A percentile compares a stretch with the other conserved stretches of the same genome.
phyloP scores from a whole-genome alignment of 2,113 vertebrate genomes.

The Aegotheles bennettii region DNA sequence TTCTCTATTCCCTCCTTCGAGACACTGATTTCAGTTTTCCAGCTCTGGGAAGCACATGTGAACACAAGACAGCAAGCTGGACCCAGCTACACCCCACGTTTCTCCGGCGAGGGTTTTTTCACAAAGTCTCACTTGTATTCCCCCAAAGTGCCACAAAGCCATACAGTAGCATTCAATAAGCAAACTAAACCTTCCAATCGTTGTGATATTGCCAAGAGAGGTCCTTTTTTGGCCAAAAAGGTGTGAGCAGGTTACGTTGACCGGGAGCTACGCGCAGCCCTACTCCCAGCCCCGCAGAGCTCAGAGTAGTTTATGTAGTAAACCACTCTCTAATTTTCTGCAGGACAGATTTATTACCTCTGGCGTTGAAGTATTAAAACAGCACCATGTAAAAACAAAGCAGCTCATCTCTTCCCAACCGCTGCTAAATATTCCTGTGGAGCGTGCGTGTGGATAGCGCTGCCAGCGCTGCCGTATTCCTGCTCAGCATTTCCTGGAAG shows the following conservation, averaged over 20 bases:
- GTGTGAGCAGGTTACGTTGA: background rate
- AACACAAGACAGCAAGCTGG: background rate
- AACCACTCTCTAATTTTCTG: background rate
- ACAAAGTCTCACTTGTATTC: background rate
- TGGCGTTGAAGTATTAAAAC: background rate
- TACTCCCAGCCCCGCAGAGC: rapidly evolving
- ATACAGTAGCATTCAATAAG: background rate
- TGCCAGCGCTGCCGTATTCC: background rate
- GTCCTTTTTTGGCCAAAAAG: background rate
- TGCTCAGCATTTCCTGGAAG: background rate
- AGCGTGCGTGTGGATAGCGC: rapidly evolving
- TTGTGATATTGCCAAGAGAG: background rate
- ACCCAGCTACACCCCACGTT: rapidly evolving
- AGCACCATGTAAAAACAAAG: background rate
- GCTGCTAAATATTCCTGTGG: background rate
- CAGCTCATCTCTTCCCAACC: background rate
- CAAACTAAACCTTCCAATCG: background rate
- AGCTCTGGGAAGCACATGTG: background rate
- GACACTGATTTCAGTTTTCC: background rate
- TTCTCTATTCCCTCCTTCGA: background rate
- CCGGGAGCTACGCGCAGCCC: background rate
- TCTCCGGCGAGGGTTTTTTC: background rate
- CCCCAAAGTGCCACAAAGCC: background rate
- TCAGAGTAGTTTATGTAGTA: background rate
- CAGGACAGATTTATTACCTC: constrained; percentile 15